These are phyloP conservation scores for Sebastes kiyomatsui DNA, from an alignment of 2,797 vertebrate species.

Conservation along the genomic window DNA sequence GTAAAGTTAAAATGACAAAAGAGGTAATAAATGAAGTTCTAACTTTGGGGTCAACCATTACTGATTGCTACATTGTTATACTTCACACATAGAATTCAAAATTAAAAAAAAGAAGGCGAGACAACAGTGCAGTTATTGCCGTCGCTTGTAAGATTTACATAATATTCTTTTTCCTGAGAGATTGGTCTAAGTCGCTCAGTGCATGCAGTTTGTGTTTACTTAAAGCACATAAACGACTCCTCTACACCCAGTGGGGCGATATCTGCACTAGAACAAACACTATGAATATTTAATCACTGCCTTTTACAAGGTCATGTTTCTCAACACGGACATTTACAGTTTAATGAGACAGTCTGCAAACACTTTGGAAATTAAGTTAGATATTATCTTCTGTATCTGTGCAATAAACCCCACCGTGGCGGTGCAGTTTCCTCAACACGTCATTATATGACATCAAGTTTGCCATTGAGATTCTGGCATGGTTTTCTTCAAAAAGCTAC, in stretches of 20 bases:
- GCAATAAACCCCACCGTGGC: neutral
- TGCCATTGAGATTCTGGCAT: neutral
- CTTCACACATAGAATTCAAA: constrained; percentile 26
- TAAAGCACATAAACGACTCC: constrained; percentile 32
- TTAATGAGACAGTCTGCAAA: constrained; percentile 23
- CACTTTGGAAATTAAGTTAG: neutral
- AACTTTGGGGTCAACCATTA: neutral
- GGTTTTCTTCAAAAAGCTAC: neutral
- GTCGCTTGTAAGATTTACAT: constrained; percentile 29
- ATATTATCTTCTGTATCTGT: neutral
- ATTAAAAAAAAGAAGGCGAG: neutral
- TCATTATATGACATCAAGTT: neutral
- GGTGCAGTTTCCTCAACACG: neutral
- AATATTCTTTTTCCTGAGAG: constrained; percentile 24
- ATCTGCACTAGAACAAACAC: constrained; percentile 33
- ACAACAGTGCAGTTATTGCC: neutral
- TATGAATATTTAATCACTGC: constrained; percentile 46
- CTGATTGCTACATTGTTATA: constrained; percentile 5
- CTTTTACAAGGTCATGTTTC: constrained; percentile 27
- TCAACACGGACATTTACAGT: constrained; percentile 8
- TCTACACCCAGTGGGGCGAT: constrained; percentile 15
- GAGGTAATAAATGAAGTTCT: neutral
- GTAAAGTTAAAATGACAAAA: neutral
- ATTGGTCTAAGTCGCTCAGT: neutral
- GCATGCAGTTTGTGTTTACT: constrained; percentile 19